Base-by-base conservation (phyloP, 2,113 vertebrate genomes). In the Nesogale talazaci region DNA sequence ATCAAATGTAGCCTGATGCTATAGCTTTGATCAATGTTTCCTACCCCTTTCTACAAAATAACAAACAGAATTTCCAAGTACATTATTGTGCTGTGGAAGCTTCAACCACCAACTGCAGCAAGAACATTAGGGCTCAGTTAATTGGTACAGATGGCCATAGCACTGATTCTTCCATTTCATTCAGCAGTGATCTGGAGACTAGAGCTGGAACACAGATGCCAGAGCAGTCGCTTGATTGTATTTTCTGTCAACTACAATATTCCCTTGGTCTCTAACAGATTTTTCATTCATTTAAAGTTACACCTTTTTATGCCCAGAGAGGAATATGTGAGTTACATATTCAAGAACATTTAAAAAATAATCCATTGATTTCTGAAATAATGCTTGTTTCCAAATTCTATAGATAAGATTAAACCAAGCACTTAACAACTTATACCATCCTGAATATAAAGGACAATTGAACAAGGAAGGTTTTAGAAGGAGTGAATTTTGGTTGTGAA, bases 81-180 rank as follows among this genome's bases (percentile, higher is more conserved):
- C 25, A 95, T 95, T 89, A 91, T 77, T 27, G 80, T 82, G 56
- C 92, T 69, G 61, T 85, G 70, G 92, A 95, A 89, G 79, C 76
- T 70, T 83, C 75, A 80, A 9, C 34, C 17, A 85, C 93, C 86
- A 95, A 90, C 90, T 94, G 86, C 86, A 83, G 91, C 83, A 83
- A 70, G 88, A 88, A 88, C 94, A 93, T 95, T 86, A 93, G 88
- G 74, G 86, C 90, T 95, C 29, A 40, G 83, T 67, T 95, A 95
- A 95, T 95, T 93, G 86, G 88, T 79, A 79, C 94, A 95, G 95
- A 97, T 96, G 96, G 94, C 52, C n/a, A 25, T 40, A 86, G 90
- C 70, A 88, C 92, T 83, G 80, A 92, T 90, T 88, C 59, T n/a
- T 56, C 59, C 70, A 79, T 92, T 92, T 78, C 80, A 69, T 88